Base-by-base conservation (phyloP, 1,140 invertebrate species). In the Subanguina moxae region DNA sequence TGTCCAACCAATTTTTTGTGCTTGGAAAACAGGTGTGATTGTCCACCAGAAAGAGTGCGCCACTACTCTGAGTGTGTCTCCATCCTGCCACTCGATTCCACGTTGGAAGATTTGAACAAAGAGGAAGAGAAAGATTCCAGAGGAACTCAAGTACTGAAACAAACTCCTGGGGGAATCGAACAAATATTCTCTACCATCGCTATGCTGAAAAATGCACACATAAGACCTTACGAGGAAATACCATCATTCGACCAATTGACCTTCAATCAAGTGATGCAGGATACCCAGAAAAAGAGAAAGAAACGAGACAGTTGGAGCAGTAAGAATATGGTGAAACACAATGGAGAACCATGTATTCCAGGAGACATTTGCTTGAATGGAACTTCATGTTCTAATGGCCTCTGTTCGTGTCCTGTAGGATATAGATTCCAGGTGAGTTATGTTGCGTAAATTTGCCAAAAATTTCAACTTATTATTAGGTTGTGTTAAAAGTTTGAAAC, bases 331-430 rank as follows among this genome's bases (percentile, higher is more conserved):
- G 30, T 32, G 17, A 46, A 67, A 25, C 56, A 69, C 38, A 46
- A 71, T 30, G 59, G 62, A 66, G 72, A 74, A 17, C 63, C 74
- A 3, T 74, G 72, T 42, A 13, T 25, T 9, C 45, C 74, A 30
- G 72, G 70, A 9, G 73, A 74, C 23, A 42, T 77, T 62, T 74
- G 73, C 28, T 25, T 70, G 42, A 65, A 75, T 25, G 72, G 74
- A 23, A 75, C 75, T 8, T 25, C 45, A 13, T 74, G 72, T 48
- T 48, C 76, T 13, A 48, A 66, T 32, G 62, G 62, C 30, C 28
- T 57, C 27, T 74, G 72, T 25, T 25, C 27, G 27, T 76, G 72
- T 46, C 57, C 65, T 19, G 17, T 42, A 9, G 72, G 66, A 19
- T 70, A 61, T 65, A 17, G 27, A 23, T 61, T 45, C 38, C 28